Evolutionary conservation across 2,888 invertebrate species (phyloP).

Genomic region (Scaptomyza cyrtandrae): DNA sequence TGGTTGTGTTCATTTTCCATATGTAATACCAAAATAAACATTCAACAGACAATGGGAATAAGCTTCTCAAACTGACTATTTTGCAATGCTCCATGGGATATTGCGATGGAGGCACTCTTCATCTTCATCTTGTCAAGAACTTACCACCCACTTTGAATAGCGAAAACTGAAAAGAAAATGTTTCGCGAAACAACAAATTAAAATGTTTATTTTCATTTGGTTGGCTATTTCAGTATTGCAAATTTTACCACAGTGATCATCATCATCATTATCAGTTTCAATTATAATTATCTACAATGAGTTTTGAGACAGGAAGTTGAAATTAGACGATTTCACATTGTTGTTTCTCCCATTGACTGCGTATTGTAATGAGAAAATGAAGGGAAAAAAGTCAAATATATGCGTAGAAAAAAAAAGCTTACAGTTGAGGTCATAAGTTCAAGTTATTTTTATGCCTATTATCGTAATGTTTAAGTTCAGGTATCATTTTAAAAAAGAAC

Average conservation of each 20-base stretch:
- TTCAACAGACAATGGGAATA: constrained; percentile 24
- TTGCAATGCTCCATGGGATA: constrained; percentile 12
- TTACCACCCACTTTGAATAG: constrained; percentile 10
- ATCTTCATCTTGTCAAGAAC: constrained; percentile 3
- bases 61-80: constrained; percentile 23
- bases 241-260: constrained; percentile 15
- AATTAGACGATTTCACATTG: constrained; percentile 46
- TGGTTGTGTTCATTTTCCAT: constrained; percentile 11
- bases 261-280: constrained; percentile 26
- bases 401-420: constrained; percentile 6
- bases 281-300: constrained; percentile 66
- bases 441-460: constrained; percentile 2
- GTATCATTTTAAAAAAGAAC: background rate
- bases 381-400: constrained; percentile 17
- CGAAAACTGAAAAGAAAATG: constrained; percentile 10
- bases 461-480: background rate
- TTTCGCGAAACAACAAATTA: constrained; percentile 5
- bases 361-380: constrained; percentile 7
- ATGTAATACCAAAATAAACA: constrained; percentile 52
- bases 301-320: constrained; percentile 57
- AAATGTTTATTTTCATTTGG: constrained; percentile 31
- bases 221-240: constrained; percentile 32
- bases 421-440: constrained; percentile 27
- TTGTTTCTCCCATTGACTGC: constrained; percentile 25
- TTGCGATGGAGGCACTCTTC: background rate